Percentiles rank a stretch among this genome's conserved stretches.
phyloP scores from a whole-genome alignment of 1,140 invertebrate genomes.

The Drosophila orosa region DNA sequence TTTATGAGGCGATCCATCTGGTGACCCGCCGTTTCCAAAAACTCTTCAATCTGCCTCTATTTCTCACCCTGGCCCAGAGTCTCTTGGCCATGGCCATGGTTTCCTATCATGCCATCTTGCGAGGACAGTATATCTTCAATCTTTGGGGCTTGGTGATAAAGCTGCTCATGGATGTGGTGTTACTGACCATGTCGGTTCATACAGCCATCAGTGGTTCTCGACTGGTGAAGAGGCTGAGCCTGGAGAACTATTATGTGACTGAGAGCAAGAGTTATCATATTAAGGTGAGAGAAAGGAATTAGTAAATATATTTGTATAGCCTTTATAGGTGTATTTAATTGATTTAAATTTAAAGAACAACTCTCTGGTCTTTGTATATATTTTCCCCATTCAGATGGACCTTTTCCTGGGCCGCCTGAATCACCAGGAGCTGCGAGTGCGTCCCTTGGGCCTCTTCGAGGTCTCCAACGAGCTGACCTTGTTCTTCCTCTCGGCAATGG shows the following conservation, averaged over 20 bases:
- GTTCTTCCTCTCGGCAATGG: conserved; percentile 58
- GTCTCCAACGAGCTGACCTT: conserved; percentile 69
- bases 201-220: conserved; percentile 34
- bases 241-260: conserved; percentile 55
- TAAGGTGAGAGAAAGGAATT: conserved; percentile 15
- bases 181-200: conserved; percentile 53
- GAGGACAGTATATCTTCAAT: background rate
- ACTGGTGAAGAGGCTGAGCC: conserved; percentile 37
- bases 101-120: conserved; percentile 36
- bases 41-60: conserved; percentile 56
- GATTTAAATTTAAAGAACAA: too few species aligned
- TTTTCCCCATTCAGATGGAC: conserved; percentile 41
- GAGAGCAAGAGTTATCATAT: conserved; percentile 38
- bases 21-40: conserved; percentile 29
- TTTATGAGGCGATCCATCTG: conserved; percentile 56
- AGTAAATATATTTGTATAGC: too few species aligned
- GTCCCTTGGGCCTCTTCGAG: conserved; percentile 63
- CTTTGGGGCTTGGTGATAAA: conserved; percentile 36
- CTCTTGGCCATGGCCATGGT: conserved; percentile 35
- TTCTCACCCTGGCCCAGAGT: conserved; percentile 23
- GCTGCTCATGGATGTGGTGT: conserved; percentile 44
- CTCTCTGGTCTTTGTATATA: background rate
- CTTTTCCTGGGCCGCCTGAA: conserved; percentile 55
- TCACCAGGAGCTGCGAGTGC: conserved; percentile 48
- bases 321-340: too few species aligned